phyloP scores from a whole-genome alignment of 2,113 vertebrate species.

The Anhinga rufa region DNA sequence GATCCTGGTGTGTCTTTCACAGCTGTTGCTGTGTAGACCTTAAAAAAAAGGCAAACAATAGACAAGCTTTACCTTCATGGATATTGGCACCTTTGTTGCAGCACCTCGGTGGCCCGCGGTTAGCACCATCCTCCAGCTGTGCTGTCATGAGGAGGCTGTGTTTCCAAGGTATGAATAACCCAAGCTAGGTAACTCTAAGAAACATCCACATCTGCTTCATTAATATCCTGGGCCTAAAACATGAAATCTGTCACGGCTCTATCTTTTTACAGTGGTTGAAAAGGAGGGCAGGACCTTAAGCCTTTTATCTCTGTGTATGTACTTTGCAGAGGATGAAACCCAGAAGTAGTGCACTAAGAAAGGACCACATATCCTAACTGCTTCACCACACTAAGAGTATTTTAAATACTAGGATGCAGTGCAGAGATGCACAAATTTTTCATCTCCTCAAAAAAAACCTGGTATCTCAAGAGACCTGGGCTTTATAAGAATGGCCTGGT shows the following conservation, averaged over 20 bases:
- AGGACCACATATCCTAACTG: too few species aligned
- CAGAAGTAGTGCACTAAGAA: neutral
- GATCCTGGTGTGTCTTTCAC: neutral
- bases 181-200: neutral
- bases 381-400: neutral
- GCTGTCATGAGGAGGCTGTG: neutral
- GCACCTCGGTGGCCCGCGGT: fast-evolving
- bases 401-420: neutral
- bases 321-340: neutral
- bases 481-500: neutral
- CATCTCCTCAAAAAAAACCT: neutral
- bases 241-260: neutral
- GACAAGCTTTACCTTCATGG: neutral
- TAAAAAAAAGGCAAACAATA: neutral
- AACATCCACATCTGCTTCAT: neutral
- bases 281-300: neutral
- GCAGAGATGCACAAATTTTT: neutral
- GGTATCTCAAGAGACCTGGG: neutral
- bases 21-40: neutral
- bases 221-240: neutral
- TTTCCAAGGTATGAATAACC: neutral
- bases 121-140: neutral
- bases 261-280: neutral
- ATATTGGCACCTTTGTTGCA: neutral
- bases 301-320: neutral